These are phyloP conservation scores for Boulengeromyrus knoepffleri DNA, from an alignment of 2,113 vertebrate genomes.

Conservation along the genomic window DNA sequence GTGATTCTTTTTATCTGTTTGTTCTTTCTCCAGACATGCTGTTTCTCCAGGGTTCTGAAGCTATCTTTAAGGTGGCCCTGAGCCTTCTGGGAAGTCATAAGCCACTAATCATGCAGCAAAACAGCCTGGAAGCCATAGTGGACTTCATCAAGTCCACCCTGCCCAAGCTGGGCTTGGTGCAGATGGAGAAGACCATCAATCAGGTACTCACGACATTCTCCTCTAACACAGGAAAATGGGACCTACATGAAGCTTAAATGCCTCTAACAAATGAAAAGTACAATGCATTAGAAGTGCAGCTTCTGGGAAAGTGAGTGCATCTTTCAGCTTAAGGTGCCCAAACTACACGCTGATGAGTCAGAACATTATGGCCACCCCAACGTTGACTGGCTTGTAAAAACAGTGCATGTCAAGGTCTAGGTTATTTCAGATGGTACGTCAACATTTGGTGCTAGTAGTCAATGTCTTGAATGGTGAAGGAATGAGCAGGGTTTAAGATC, in stretches of 20 bases:
- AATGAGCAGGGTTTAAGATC: no score
- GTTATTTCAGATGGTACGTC: not conserved
- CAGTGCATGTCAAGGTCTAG: not conserved
- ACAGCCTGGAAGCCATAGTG: constrained; percentile 86
- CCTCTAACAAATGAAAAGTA: not conserved
- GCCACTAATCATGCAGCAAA: constrained; percentile 85
- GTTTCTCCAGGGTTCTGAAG: constrained; percentile 85
- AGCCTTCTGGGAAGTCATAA: constrained; percentile 89
- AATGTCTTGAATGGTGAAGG: no score
- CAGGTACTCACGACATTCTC: constrained; percentile 63
- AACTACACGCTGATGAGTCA: not conserved
- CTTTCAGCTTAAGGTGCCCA: not conserved
- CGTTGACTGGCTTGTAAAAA: not conserved
- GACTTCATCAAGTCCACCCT: constrained; percentile 89
- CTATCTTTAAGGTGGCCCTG: constrained; percentile 89
- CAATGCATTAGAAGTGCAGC: not conserved
- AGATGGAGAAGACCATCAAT: constrained; percentile 95
- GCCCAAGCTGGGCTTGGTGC: constrained; percentile 84
- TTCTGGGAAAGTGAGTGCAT: not conserved
- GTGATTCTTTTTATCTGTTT: not conserved
- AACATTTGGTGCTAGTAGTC: no score
- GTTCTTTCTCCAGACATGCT: constrained; percentile 70
- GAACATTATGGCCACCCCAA: not conserved
- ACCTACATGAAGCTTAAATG: not conserved
- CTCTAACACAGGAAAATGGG: not conserved